Evolutionary conservation across 2,888 invertebrate species (phyloP), one percentile per base, ranked within the genome.

Genomic region (Theodoxus fluviatilis): DNA sequence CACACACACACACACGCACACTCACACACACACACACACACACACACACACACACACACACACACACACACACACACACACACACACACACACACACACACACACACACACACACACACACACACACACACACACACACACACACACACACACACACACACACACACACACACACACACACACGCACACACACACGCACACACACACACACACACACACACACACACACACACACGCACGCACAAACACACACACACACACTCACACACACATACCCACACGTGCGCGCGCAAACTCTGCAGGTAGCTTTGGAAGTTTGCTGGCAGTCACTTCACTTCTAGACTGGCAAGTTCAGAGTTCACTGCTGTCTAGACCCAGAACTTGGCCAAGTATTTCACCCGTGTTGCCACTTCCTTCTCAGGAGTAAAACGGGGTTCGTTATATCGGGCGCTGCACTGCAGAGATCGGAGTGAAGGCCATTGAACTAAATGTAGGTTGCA

Each of bases 1-100:
- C 61, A 47, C 43, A 63, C 69, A 47, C 63, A 43, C 63, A 63
- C 63, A 63, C 69, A 63, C 69, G 43, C 69, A 63, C 63, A 31
- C 49, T 66, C 49, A 47, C 7, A 47, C 31, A 22, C 40, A 9
- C 9, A n/a, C 12, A 9, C 65, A 38, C 40, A n/a, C 43, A n/a
- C 59, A 18, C 25, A 28, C 68, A 38, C 38, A 35, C 49, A 22
- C 31, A 25, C 38, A 40, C 22, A n/a, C 9, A 33, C 43, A 12
- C 33, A 33, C 15, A 25, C 35, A 25, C 22, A 31, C 3, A n/a
- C n/a, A n/a, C n/a, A n/a, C n/a, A n/a, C n/a, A n/a, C n/a, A n/a
- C n/a, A n/a, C n/a, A n/a, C n/a, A n/a, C n/a, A n/a, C n/a, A n/a
- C n/a, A n/a, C n/a, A n/a, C n/a, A n/a, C n/a, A n/a, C n/a, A n/a